These are phyloP conservation scores for Parazoanthus darwini DNA, from an alignment of 92 coral and sea anemone species.

Conservation along the genomic window DNA sequence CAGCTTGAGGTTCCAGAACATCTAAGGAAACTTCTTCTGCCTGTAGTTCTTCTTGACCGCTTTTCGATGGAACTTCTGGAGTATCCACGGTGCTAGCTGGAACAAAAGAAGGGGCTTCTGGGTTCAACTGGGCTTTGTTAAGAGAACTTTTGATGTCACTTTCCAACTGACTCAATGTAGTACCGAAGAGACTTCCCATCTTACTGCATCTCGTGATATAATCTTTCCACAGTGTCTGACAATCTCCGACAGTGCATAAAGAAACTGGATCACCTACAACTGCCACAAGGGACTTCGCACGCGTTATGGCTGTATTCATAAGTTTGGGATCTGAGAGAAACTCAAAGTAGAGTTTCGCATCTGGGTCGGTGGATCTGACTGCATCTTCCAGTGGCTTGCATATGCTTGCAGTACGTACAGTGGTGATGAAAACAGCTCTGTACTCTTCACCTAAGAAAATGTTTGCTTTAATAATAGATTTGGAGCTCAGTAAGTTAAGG, in stretches of 20 bases:
- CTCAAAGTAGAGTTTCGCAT: slow-evolving; percentile 64
- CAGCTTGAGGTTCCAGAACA: not conserved
- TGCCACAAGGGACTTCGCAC: slow-evolving; percentile 89
- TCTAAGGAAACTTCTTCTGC: not conserved
- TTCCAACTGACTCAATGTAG: slow-evolving; percentile 54
- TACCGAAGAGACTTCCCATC: slow-evolving; percentile 66
- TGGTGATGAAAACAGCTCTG: slow-evolving; percentile 87
- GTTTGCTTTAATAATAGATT: too few relatives aligned
- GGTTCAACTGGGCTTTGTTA: slow-evolving; percentile 56
- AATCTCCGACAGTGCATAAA: slow-evolving; percentile 85
- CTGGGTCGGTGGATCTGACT: slow-evolving; percentile 36
- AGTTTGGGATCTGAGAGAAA: slow-evolving; percentile 82
- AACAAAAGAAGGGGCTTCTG: slow-evolving; percentile 68
- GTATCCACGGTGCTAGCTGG: slow-evolving; percentile 30
- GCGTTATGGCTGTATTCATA: slow-evolving; percentile 89
- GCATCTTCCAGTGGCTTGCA: slow-evolving; percentile 58
- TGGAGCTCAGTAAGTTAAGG: too few relatives aligned
- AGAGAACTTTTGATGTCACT: slow-evolving; percentile 49
- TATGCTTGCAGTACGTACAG: slow-evolving; percentile 81
- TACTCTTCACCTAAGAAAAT: slow-evolving; percentile 73
- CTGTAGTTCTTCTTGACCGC: not conserved
- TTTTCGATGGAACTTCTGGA: not conserved
- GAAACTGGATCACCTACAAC: slow-evolving; percentile 96
- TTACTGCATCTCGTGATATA: slow-evolving; percentile 70
- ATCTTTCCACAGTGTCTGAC: slow-evolving; percentile 76